Conservation (phyloP, 2,113 vertebrate genomes). For the Zootoca vivipara region DNA sequence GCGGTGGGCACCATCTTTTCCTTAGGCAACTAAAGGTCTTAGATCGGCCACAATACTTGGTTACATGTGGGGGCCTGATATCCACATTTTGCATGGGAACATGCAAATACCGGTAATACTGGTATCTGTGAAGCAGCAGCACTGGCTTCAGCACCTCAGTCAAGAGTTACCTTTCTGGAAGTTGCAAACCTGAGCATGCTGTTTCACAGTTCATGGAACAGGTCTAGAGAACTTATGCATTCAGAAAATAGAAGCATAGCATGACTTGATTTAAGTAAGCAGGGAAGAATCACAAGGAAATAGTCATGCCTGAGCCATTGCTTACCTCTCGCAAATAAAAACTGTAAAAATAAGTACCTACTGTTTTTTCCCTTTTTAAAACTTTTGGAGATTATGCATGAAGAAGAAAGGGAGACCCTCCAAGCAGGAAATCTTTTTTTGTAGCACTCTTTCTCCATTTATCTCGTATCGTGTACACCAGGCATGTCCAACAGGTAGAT, state of each 20-base stretch:
- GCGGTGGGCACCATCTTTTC: too few relatives aligned
- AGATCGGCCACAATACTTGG: too few relatives aligned
- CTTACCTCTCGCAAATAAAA: neutral
- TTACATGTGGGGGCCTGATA: too few relatives aligned
- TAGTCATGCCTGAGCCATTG: neutral
- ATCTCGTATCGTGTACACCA: neutral
- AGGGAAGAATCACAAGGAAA: neutral
- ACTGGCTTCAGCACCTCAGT: neutral
- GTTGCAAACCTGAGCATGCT: neutral
- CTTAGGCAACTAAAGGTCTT: too few relatives aligned
- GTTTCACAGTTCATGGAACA: neutral
- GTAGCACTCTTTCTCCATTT: neutral
- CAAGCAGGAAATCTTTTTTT: neutral
- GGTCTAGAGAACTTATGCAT: neutral
- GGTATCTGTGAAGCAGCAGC: neutral
- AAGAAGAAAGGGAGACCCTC: neutral
- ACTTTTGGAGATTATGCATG: too few relatives aligned
- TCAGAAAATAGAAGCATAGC: neutral
- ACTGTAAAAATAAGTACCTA: neutral
- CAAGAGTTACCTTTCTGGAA: neutral
- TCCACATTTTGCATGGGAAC: neutral
- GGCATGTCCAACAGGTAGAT: too few relatives aligned
- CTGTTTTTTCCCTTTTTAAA: neutral
- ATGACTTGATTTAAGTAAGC: neutral
- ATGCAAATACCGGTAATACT: neutral